phyloP scores from a whole-genome alignment of 2,113 vertebrate species.

The Furnarius figulus region DNA sequence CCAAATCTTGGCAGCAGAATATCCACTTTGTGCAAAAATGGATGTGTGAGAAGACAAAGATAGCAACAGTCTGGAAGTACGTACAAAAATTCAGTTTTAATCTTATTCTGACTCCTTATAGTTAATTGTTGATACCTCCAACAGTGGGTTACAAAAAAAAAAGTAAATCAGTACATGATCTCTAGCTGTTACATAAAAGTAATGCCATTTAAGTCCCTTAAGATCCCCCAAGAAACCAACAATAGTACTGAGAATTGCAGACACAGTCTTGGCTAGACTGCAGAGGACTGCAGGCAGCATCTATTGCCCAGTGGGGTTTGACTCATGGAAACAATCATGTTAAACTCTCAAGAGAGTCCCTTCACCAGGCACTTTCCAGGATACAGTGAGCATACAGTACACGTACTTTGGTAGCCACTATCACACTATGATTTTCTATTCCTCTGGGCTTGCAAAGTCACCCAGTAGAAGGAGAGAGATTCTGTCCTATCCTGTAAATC shows the following conservation, averaged over 20 bases:
- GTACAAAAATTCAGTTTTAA: not conserved
- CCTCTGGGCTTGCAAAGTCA: not conserved
- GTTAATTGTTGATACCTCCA: not conserved
- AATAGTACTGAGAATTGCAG: not conserved
- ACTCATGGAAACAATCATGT: not conserved
- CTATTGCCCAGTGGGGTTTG: not conserved
- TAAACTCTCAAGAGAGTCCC: not conserved
- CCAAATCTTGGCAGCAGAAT: not conserved
- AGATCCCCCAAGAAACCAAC: not conserved
- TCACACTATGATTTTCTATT: not conserved
- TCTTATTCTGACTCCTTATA: not conserved
- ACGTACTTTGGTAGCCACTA: not conserved
- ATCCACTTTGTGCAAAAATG: not conserved
- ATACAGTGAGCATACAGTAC: not conserved
- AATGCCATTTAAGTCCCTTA: not conserved
- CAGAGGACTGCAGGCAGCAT: not conserved
- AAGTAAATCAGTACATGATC: not conserved
- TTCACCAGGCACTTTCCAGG: not conserved
- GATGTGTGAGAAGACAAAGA: not conserved
- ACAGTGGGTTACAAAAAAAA: not conserved
- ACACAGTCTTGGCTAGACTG: not conserved
- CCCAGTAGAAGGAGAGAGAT: not conserved
- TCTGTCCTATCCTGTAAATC: not conserved
- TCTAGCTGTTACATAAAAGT: not conserved
- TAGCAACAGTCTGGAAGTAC: not conserved